Conservation (phyloP, 2,888 invertebrate species). For the Diarsia brunnea region DNA sequence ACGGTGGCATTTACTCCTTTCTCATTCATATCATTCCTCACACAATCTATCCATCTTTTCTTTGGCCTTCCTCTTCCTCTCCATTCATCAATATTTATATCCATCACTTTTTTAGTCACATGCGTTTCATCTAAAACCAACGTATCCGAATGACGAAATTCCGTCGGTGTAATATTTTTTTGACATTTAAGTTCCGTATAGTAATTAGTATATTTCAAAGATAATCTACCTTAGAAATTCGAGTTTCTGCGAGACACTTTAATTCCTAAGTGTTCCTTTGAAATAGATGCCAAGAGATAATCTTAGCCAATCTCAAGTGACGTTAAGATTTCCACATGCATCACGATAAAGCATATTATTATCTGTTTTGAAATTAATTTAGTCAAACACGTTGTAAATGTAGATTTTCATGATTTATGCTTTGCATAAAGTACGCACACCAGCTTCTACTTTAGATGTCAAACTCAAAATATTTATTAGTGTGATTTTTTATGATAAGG, state of each 20-base stretch:
- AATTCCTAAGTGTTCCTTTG: slow-evolving; percentile 16
- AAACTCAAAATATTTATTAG: too few species aligned
- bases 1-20: too few species aligned
- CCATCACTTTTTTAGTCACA: too few species aligned
- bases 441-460: too few species aligned
- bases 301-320: slow-evolving; percentile 16
- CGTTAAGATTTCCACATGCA: slow-evolving; percentile 8
- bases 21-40: too few species aligned
- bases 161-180: neutral
- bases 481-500: too few species aligned
- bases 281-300: slow-evolving; percentile 20
- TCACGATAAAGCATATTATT: neutral
- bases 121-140: too few species aligned
- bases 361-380: neutral
- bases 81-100: too few species aligned
- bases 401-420: neutral
- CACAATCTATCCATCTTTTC: too few species aligned
- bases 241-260: neutral
- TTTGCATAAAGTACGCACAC: neutral
- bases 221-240: neutral
- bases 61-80: too few species aligned
- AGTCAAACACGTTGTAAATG: neutral
- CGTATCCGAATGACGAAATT: neutral
- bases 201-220: neutral
- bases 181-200: too few species aligned